Conservation (phyloP, 2,797 vertebrate species). For the Acanthornis magna region DNA sequence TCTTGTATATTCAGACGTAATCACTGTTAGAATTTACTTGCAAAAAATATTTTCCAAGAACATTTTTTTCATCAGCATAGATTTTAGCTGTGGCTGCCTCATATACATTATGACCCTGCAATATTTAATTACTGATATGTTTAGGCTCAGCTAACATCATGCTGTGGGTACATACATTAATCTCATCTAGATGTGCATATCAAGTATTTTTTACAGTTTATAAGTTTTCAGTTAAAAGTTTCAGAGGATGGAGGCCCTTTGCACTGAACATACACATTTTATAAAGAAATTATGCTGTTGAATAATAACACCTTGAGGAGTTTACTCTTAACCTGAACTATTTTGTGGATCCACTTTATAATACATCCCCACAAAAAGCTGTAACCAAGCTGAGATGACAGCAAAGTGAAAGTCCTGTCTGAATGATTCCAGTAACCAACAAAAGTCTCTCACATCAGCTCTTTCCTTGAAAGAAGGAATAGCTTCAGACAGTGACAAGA, state of each 20-base stretch:
- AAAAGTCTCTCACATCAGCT: neutral
- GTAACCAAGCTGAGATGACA: neutral
- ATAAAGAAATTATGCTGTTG: neutral
- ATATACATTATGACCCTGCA: neutral
- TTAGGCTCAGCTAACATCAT: neutral
- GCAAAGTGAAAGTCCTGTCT: neutral
- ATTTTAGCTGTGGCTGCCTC: neutral
- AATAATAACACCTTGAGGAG: neutral
- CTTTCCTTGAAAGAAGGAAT: neutral
- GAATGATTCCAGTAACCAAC: neutral
- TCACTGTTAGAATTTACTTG: neutral
- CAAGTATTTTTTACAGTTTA: neutral
- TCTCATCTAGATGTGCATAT: neutral
- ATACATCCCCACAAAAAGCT: neutral
- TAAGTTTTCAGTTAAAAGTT: neutral
- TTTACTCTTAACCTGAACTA: neutral
- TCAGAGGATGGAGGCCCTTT: neutral
- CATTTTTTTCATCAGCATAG: neutral
- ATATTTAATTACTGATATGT: neutral
- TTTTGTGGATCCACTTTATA: neutral
- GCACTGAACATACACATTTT: neutral
- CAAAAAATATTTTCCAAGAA: neutral
- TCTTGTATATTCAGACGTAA: neutral
- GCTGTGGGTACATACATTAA: fast-evolving
- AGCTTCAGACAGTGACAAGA: neutral